Conservation (phyloP, 2,113 vertebrate species). For the Ailurus styani region DNA sequence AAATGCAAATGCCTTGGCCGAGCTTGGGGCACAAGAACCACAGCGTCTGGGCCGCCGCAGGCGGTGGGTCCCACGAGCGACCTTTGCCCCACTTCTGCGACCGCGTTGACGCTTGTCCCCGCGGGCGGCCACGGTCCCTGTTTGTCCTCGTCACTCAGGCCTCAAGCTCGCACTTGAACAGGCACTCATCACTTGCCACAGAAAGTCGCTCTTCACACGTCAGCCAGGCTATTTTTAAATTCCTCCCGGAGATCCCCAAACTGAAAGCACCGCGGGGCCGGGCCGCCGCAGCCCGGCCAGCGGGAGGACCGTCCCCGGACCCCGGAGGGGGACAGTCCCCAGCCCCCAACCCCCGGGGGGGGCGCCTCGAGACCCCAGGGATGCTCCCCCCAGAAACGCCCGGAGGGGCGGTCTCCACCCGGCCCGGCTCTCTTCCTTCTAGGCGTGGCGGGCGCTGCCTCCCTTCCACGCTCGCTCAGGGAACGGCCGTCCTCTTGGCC, state of each 20-base stretch:
- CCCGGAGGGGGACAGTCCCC: rapidly evolving
- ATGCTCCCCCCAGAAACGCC: neutral
- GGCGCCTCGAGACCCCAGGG: neutral
- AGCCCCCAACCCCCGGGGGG: neutral
- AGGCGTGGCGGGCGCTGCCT: neutral
- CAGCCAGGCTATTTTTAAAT: neutral
- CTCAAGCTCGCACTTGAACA: neutral
- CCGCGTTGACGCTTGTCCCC: neutral
- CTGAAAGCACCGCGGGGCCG: neutral
- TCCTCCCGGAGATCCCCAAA: neutral
- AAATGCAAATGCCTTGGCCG: neutral
- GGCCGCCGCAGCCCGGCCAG: neutral
- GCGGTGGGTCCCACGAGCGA: neutral
- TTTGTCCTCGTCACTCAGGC: neutral
- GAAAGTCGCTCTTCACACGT: neutral
- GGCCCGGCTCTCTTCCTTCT: neutral
- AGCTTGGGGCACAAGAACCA: neutral
- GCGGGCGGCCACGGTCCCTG: neutral
- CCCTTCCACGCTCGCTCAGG: too few species aligned
- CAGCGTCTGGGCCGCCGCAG: neutral
- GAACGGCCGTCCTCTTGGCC: neutral
- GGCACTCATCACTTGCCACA: neutral
- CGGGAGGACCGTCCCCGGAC: too few species aligned
- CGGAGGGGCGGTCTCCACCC: neutral
- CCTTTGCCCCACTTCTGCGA: neutral